Evolutionary conservation across 37 sponge, comb jelly and placozoan species (phyloP).

Genomic region (Bolinopsis microptera): DNA sequence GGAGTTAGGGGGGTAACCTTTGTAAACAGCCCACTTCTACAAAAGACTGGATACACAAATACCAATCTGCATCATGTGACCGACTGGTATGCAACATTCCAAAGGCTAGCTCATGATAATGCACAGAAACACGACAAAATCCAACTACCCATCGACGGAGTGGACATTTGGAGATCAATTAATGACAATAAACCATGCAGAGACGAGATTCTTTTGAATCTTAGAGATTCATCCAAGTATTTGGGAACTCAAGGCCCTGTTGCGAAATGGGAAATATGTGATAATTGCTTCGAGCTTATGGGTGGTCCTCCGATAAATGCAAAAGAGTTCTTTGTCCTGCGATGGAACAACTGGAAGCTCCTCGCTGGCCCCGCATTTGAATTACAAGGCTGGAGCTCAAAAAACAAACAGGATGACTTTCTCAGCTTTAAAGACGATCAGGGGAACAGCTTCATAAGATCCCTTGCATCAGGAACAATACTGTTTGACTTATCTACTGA

Average conservation of each 20-base stretch:
- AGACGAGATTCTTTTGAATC: background rate
- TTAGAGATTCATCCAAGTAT: background rate
- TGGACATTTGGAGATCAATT: background rate
- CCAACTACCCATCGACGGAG: background rate
- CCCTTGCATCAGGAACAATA: background rate
- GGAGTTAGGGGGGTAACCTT: background rate
- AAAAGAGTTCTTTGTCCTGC: background rate
- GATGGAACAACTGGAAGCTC: constrained; percentile 9
- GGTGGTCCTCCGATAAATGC: background rate
- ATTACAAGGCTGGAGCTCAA: background rate
- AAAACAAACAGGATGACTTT: background rate
- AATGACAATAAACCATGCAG: background rate
- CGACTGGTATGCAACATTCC: no score
- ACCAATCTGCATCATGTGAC: no score
- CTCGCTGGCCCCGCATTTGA: background rate
- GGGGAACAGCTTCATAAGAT: no score
- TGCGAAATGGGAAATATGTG: background rate
- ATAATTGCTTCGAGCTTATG: background rate
- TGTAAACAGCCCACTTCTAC: background rate
- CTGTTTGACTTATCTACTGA: no score
- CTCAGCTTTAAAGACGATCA: background rate
- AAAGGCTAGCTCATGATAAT: no score
- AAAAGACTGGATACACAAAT: constrained; percentile 12
- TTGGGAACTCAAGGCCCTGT: background rate
- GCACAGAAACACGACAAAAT: no score